Evolutionary conservation across 2,797 vertebrate species (phyloP), one percentile per base, ranked within the genome.

Genomic region (Paramormyrops hopkinsi): DNA sequence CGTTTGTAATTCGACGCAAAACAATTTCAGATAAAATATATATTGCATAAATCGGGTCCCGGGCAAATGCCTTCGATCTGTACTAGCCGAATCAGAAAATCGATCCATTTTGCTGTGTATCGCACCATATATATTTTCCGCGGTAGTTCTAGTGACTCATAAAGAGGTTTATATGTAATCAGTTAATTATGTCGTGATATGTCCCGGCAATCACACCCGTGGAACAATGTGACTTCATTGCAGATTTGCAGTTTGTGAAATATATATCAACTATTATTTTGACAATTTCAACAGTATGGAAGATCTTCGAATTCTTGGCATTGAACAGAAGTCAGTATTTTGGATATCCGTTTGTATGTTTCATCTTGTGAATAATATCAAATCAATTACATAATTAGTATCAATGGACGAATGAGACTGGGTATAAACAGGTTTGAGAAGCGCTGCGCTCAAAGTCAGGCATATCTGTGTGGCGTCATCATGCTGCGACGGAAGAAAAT

Each of bases 401-500:
- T 41, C 69, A 41, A 17, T 41, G 4, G 33, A 37, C n/a, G 69
- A 73, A 33, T 14, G 59, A 22, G 59, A 65, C 59, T 65, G 25
- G 11, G 22, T 65, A 69, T 69, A 69, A 69, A 29, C 4, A 33
- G 11, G 62, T 33, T 69, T 29, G 62, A 69, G 11, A 12, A 69
- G 25, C 25, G 11, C 2, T 29, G 62, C 25, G 59, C 59, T 25
- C 6, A 8, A 82, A 37, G 1, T 3, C 14, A 7, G 12, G 73
- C 73, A 44, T 41, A 44, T 19, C 14, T 5, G 17, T n/a, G 7
- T 19, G 4, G 92, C 93, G 94, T 96, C 95, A 95, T 95, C 93
- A 92, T 19, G 89, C 89, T 59, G 90, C 91, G 92, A 94, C 96
- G 95, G 95, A 95, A 93, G 0, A 54, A 22, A 17, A 8, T 3